Evolutionary conservation across 37 sponge, comb jelly and placozoan species (phyloP), one percentile per base, ranked within the genome.

Genomic region (Corticium candelabrum): DNA sequence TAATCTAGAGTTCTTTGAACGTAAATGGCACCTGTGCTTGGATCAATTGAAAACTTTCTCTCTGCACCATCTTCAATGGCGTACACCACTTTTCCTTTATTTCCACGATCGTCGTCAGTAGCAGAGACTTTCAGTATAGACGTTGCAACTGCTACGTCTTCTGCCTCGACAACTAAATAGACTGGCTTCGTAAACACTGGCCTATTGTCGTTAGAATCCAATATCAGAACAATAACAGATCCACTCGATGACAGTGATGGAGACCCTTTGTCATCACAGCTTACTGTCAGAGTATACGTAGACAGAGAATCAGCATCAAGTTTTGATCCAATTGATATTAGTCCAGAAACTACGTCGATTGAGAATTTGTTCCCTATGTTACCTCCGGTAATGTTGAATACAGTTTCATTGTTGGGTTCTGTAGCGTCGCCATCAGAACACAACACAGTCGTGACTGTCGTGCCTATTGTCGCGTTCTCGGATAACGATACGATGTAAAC

Each of bases 101-200:
- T 69, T 2, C 87, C 90, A 41, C 37, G 40, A 74, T 90, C 90
- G 4, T 32, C 41, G 81, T 90, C 90, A 1, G 73, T 43, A 0
- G 90, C 90, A 2, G 11, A 32, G 7, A 90, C 82, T 1, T 3
- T 40, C 0, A 84, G 85, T 68, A 86, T 36, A 1, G 21, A 1
- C 1, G 40, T 41, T 1, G 87, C 87, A 74, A 84, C 41, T n/a
- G 74, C 71, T 73, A 74, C 74, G 68, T 86, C 77, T 78, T 90
- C 90, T 1, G 68, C 35, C 3, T 68, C 85, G 7, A n/a, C 37
- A 41, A 86, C 81, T 15, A 29, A 57, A 68, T 86, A 90, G 40
- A 29, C 40, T 3, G 41, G 11, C 68, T 41, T 35, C 37, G 81
- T 33, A 56, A 90, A 90, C 35, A 33, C 40, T 3, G 90, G 90